Evolutionary conservation across 2,113 vertebrate species (phyloP).

Genomic region (Hypanus sabinus): DNA sequence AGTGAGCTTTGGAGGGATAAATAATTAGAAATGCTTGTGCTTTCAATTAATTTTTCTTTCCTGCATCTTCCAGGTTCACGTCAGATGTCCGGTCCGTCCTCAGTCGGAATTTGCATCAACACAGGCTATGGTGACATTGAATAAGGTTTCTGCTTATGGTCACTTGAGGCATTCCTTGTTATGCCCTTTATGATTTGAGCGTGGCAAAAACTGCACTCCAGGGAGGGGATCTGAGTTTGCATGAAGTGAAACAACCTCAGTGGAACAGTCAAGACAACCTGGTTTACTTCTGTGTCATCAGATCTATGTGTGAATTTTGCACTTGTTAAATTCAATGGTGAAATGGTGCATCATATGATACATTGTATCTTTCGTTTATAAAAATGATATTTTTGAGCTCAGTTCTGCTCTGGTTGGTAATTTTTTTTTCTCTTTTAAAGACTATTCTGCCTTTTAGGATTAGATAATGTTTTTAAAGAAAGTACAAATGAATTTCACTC

Average conservation of each 20-base stretch:
- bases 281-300: neutral
- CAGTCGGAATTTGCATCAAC: conserved; percentile 88
- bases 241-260: conserved; percentile 23
- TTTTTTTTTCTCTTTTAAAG: neutral
- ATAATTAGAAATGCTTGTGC: neutral
- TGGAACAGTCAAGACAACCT: neutral
- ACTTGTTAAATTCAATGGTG: conserved; percentile 17
- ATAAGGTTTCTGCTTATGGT: neutral
- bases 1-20: neutral
- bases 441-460: conserved; percentile 10
- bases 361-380: conserved; percentile 13
- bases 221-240: neutral
- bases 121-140: conserved; percentile 80
- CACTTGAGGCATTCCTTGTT: neutral
- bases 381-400: conserved; percentile 3
- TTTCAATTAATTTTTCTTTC: conserved; percentile 37
- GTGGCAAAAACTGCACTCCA: neutral
- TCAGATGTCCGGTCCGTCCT: conserved; percentile 86
- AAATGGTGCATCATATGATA: neutral
- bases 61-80: conserved; percentile 68
- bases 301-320: conserved; percentile 15
- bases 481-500: neutral
- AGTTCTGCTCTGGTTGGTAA: neutral
- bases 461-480: neutral
- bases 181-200: neutral